Base-by-base conservation (phyloP, 1,140 invertebrate species). In the Frieseomelitta varia region DNA sequence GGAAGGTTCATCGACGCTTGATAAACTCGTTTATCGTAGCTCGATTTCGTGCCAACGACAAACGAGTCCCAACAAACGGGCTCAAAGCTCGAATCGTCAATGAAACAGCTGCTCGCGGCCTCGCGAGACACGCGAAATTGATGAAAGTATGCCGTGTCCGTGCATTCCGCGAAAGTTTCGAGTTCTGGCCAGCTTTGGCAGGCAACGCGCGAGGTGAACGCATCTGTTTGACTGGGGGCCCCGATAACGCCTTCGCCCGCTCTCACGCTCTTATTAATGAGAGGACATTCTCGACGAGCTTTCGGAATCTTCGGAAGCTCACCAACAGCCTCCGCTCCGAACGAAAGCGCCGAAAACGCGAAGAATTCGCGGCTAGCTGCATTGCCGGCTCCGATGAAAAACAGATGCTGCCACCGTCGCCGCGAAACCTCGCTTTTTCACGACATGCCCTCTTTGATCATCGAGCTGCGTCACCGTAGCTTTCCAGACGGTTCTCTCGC, bases 371-470 rank as follows among this genome's bases (percentile, higher is more conserved):
- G 68, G 65, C 78, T 82, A 58, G 79, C 65, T 56, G 58, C 39
- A 47, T 47, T 6, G 39, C 58, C 74, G 79, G 47, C 39, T 47
- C 55, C 84, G 81, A 91, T 91, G 90, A 90, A 91, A 90, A 91
- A 91, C 91, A 91, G 88, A 90, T 91, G 91, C 84, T 84, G 87
- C 34, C 69, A 80, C 86, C 85, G 87, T 75, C 75, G 21, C 27
- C 39, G 27, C 19, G 81, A 84, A 79, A 71, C 78, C 47, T 71
- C 61, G 61, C 58, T 80, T 84, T 84, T 84, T 80, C 83, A 72
- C 58, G 30, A 14, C 58, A 73, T n/a, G n/a, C n/a, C 47, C 51
- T 78, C 78, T 84, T 84, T 84, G 83, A 84, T 80, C 74, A 63
- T 0, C 34, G 24, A 21, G 21, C 65, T n/a, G 55, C n/a, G 19